A percentile compares a stretch with the other conserved stretches of the same genome.
These are phyloP conservation scores for Papio anubis DNA, from an alignment of 2,113 vertebrate genomes.

Conservation along the genomic window DNA sequence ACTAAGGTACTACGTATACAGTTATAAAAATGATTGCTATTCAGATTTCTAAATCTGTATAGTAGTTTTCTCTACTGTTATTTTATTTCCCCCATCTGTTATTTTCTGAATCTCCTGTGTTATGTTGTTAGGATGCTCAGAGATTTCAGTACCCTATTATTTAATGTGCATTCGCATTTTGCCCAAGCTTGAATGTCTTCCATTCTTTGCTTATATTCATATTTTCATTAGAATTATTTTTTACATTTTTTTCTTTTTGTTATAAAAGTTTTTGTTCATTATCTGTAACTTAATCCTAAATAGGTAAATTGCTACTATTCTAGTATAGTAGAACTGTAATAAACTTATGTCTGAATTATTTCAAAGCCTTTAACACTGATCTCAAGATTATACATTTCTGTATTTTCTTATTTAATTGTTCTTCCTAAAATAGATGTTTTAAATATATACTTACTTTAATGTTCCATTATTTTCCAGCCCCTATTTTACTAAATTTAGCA, in stretches of 20 bases:
- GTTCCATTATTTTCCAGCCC: slow-evolving; percentile 32
- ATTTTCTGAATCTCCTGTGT: neutral
- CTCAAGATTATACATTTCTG: slow-evolving; percentile 27
- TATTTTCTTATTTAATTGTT: neutral
- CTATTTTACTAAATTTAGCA: slow-evolving; percentile 38
- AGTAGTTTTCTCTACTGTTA: neutral
- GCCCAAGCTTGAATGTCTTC: neutral
- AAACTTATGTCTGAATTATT: slow-evolving; percentile 9
- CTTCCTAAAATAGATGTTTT: slow-evolving; percentile 46
- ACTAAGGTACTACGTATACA: neutral
- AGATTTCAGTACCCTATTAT: neutral
- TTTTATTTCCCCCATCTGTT: neutral
- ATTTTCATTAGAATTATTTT: slow-evolving; percentile 30
- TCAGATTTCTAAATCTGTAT: neutral
- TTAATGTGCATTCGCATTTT: neutral
- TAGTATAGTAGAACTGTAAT: neutral
- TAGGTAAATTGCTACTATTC: neutral
- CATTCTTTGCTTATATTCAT: neutral
- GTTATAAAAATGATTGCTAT: neutral
- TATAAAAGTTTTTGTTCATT: neutral
- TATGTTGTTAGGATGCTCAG: neutral
- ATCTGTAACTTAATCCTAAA: neutral
- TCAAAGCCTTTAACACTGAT: slow-evolving; percentile 42
- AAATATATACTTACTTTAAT: slow-evolving; percentile 20
- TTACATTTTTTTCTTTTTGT: slow-evolving; percentile 30